Base-by-base conservation (phyloP, 2,797 vertebrate genomes). In the Micropoecilia bifurca region DNA sequence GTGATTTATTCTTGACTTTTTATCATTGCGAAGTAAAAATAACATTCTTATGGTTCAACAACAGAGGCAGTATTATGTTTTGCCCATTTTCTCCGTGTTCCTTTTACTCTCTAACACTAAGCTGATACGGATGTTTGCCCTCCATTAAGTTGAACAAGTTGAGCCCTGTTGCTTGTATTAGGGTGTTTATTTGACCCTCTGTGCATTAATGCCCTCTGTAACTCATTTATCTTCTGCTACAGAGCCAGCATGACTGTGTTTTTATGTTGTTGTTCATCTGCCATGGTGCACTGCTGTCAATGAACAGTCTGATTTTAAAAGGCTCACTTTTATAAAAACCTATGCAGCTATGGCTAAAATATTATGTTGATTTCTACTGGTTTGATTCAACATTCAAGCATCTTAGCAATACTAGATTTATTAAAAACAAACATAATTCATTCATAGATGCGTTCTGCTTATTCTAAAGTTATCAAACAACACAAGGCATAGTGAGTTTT, bases 131-230 rank as follows among this genome's bases (percentile, higher is more conserved):
- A 30, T 71, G 79, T 89, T 83, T 80, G 53, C 76, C 79, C 83
- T 80, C 71, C 78, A 88, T 91, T 90, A 83, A 75, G 43, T 48
- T 73, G 61, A 90, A 79, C 84, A 78, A 55, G 83, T 77, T 74
- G 79, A 76, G 71, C 43, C 79, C 69, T 48, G 57, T 76, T 85
- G 77, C 77, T 75, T 75, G 22, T 39, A 74, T 80, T 77, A 83
- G 46, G 63, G 79, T 79, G 85, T 87, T 87, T 76, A 81, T 78
- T 78, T 79, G 66, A 84, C 43, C 36, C 61, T 74, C 30, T 12
- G 48, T 76, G 74, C 78, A 84, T 84, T 87, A 84, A 89, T 80
- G 66, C 79, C 43, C 25, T 75, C 73, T 36, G 74, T 33, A 77
- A 80, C 68, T 79, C 66, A 80, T 89, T 85, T 85, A 88, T 86